Conservation (phyloP, 2,113 vertebrate genomes). For the Scomber japonicus region DNA sequence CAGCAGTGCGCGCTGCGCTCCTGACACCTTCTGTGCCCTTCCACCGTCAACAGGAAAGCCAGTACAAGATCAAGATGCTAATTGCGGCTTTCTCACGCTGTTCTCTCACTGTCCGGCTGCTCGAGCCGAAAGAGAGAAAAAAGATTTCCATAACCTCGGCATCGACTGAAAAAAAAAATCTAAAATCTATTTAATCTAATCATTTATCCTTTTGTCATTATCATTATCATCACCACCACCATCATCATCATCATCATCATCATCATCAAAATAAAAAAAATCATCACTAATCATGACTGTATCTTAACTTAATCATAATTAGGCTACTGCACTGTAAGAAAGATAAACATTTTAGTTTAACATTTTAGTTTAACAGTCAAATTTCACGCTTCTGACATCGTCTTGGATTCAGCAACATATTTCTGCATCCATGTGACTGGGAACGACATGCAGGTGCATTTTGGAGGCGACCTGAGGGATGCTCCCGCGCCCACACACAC, state of each 20-base stretch:
- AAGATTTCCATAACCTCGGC: conserved; percentile 24
- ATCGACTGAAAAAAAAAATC: conserved; percentile 5
- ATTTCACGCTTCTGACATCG: neutral
- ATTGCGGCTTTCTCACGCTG: conserved; percentile 71
- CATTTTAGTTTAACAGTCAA: neutral
- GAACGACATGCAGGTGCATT: conserved; percentile 55
- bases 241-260: no score
- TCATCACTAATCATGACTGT: neutral
- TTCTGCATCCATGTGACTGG: conserved; percentile 26
- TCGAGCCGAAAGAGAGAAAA: conserved; percentile 31
- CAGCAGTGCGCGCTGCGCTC: conserved; percentile 76
- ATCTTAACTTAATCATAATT: neutral
- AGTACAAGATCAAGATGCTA: conserved; percentile 75
- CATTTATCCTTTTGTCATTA: neutral
- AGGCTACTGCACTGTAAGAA: neutral
- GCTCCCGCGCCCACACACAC: conserved; percentile 43
- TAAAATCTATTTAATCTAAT: neutral
- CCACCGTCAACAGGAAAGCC: conserved; percentile 70
- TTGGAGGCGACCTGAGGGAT: conserved; percentile 41
- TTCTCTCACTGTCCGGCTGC: conserved; percentile 64
- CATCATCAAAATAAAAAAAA: neutral
- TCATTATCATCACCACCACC: neutral
- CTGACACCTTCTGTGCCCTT: conserved; percentile 78
- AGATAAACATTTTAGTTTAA: neutral
- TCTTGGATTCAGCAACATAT: neutral